phyloP scores from a whole-genome alignment of 2,113 vertebrate species.

The Empidonax traillii region DNA sequence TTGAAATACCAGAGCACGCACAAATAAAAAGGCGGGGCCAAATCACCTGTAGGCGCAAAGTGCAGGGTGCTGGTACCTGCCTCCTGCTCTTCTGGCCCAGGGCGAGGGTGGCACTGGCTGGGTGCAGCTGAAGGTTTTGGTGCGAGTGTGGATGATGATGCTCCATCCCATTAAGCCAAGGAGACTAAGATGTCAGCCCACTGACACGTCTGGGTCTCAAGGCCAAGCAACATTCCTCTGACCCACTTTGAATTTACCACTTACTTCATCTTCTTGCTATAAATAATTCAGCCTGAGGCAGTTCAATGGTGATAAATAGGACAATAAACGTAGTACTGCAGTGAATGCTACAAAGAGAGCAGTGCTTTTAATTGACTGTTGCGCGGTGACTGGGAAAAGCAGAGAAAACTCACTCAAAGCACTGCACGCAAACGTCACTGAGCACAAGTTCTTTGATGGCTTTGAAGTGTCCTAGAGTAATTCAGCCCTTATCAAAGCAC shows the following conservation, averaged over 20 bases:
- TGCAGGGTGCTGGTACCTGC: background rate
- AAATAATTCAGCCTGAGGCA: constrained; percentile 51
- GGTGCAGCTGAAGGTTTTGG: background rate
- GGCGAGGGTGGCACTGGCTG: background rate
- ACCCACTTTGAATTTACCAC: constrained; percentile 51
- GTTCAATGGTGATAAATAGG: constrained; percentile 47
- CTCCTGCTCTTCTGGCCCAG: background rate
- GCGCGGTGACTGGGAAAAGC: background rate
- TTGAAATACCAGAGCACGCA: background rate
- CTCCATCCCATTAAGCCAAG: background rate
- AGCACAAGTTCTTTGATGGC: background rate
- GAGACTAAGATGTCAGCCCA: background rate
- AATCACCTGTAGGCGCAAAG: background rate
- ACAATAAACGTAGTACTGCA: constrained; percentile 31
- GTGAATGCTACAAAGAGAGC: constrained; percentile 16
- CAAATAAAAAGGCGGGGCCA: background rate
- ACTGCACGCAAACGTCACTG: background rate
- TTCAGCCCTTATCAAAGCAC: background rate
- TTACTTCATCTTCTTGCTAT: constrained; percentile 40
- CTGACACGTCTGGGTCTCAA: background rate
- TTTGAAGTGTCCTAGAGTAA: constrained; percentile 30
- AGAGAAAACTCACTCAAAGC: background rate
- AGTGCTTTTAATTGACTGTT: background rate
- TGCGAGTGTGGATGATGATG: fast-evolving
- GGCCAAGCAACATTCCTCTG: constrained; percentile 5